These are phyloP conservation scores for Lichenostomus cassidix DNA, from an alignment of 2,113 vertebrate genomes.

Conservation along the genomic window DNA sequence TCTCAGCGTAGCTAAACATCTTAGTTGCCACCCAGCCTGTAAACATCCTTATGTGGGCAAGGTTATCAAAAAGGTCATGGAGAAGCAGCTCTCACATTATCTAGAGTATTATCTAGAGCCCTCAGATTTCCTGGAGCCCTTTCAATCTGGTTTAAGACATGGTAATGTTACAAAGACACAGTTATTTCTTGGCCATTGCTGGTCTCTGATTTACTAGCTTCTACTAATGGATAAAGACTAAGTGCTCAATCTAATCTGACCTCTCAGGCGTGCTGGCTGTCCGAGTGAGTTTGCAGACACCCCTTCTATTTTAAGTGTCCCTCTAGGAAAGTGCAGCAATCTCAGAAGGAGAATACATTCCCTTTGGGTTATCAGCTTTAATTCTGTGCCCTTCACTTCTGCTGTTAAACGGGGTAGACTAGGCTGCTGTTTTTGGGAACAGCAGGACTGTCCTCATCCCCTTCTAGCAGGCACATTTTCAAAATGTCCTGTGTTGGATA, in stretches of 20 bases:
- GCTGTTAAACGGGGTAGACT: background rate
- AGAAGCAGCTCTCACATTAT: slow-evolving; percentile 45
- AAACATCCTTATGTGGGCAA: slow-evolving; percentile 39
- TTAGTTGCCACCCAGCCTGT: slow-evolving; percentile 24
- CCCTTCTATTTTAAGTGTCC: background rate
- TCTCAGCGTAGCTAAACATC: slow-evolving; percentile 18
- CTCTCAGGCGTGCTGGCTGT: slow-evolving; percentile 37
- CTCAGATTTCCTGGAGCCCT: slow-evolving; percentile 63
- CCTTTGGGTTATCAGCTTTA: background rate
- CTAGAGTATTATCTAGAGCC: slow-evolving; percentile 64
- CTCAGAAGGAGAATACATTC: background rate
- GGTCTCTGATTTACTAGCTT: slow-evolving; percentile 55
- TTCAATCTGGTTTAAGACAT: slow-evolving; percentile 45
- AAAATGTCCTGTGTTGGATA: background rate
- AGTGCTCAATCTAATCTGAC: slow-evolving; percentile 56
- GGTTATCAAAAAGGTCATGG: slow-evolving; percentile 50
- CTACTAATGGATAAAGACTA: slow-evolving; percentile 53
- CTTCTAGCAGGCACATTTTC: background rate
- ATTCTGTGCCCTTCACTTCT: background rate
- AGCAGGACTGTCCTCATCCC: background rate
- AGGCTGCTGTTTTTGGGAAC: background rate
- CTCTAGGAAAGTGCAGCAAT: background rate
- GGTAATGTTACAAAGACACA: slow-evolving; percentile 31
- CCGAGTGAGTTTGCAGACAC: slow-evolving; percentile 17
- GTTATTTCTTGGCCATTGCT: slow-evolving; percentile 32